Evolutionary conservation across 1,140 invertebrate genomes (phyloP), one percentile per base, ranked within the genome.

Genomic region (Orius insidiosus): DNA sequence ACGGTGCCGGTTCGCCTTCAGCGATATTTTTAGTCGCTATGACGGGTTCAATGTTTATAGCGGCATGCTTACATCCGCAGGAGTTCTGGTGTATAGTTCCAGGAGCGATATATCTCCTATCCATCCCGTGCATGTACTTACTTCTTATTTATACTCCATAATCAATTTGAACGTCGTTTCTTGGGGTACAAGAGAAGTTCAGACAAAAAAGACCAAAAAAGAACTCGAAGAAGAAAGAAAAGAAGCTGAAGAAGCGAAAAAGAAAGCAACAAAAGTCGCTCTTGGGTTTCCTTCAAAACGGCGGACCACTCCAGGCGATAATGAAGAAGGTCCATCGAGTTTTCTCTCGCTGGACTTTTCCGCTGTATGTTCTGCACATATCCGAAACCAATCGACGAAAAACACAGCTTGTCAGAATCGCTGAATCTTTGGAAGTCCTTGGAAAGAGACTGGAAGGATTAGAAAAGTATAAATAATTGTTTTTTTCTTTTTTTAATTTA

Each of bases 151-250:
- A 33, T 98, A 97, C 63, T 97, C 94, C 8, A 80, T 98, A 50
- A 94, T 94, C 62, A 98, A 98, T 67, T 66, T 98, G 38, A 97
- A 98, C 60, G 86, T 94, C 49, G 94, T 98, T 52, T 84, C 92
- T 0, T 98, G 95, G 95, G 95, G 95, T 58, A 51, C 95, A 2
- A 72, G 95, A 52, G 95, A 98, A 70, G 88, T 95, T 1, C 78
- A 82, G 49, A 79, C 81, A n/a, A 96, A 95, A 66, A 93, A 94
- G 59, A 92, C 89, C 0, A 94, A 93, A 59, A 88, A 90, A 76
- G 86, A 92, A 75, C 61, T 90, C 32, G 85, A 87, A 64, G 75
- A 83, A 65, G 86, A 92, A 55, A 85, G 80, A 56, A 86, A 86
- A 58, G 79, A 79, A 45, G 76, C 75, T 2, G 85, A 90, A 57